Evolutionary conservation across 2,113 vertebrate species (phyloP).

Genomic region (Holacanthus passer): DNA sequence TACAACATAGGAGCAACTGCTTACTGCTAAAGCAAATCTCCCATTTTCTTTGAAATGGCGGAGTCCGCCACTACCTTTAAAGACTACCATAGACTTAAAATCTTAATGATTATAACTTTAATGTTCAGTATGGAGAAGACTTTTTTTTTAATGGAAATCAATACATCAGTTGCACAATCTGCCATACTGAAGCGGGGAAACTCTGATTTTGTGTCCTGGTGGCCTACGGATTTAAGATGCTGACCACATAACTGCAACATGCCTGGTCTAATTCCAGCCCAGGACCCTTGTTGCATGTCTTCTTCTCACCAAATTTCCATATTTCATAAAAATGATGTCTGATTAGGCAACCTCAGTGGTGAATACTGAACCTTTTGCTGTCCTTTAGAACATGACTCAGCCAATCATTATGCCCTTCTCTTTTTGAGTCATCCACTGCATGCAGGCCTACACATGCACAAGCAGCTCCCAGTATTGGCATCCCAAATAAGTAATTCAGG

Average conservation of each 20-base stretch:
- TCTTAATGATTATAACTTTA: neutral
- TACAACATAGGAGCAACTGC: neutral
- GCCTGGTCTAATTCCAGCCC: neutral
- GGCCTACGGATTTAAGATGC: neutral
- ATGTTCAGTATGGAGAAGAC: neutral
- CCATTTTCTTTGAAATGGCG: neutral
- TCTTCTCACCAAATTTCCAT: neutral
- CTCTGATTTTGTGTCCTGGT: neutral
- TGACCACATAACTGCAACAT: neutral
- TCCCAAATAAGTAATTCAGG: conserved; percentile 41
- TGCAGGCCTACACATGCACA: neutral
- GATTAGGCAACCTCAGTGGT: neutral
- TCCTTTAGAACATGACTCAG: neutral
- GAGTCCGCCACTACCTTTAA: neutral
- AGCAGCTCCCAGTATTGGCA: neutral
- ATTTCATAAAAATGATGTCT: neutral
- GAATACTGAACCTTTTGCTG: neutral
- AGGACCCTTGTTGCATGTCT: neutral
- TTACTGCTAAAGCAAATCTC: no score
- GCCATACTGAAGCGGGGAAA: neutral
- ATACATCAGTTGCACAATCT: neutral
- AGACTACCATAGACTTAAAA: neutral
- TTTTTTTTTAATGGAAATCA: neutral
- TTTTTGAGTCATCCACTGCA: neutral
- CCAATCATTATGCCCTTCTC: neutral